Evolutionary conservation across 2,888 invertebrate species (phyloP), one percentile per base, ranked within the genome.

Genomic region (Encarsia formosa): DNA sequence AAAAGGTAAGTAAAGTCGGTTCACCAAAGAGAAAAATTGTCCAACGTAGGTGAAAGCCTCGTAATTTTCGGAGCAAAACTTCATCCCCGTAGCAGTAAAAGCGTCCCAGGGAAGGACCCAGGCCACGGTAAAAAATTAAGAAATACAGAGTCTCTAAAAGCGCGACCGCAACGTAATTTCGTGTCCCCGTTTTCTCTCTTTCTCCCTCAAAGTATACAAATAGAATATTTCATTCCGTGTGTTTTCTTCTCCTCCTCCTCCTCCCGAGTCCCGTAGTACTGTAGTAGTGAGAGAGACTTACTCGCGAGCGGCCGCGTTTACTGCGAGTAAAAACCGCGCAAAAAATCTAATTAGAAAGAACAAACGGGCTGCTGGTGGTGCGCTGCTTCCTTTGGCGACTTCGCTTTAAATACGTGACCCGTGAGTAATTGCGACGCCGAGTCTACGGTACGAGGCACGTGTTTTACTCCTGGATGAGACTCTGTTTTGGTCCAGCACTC

Each of bases 401-500:
- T 4, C 20, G 44, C 42, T 67, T 67, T 61, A 64, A 66, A 66
- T 65, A 66, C 66, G 64, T 64, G 66, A 68, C 63, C 65, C 60
- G 64, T 63, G 63, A 68, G 66, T 68, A 66, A 69, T 69, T 68
- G 59, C 60, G 59, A 58, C n/a, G n/a, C n/a, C n/a, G n/a, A n/a
- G n/a, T n/a, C n/a, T n/a, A n/a, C n/a, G n/a, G n/a, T n/a, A n/a
- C n/a, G n/a, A n/a, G n/a, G n/a, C n/a, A n/a, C n/a, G n/a, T n/a
- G n/a, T n/a, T n/a, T n/a, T n/a, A n/a, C n/a, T n/a, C n/a, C n/a
- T n/a, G n/a, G n/a, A n/a, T n/a, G n/a, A n/a, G n/a, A n/a, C n/a
- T n/a, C n/a, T n/a, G n/a, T n/a, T n/a, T n/a, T n/a, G n/a, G n/a
- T n/a, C n/a, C n/a, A n/a, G n/a, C n/a, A n/a, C n/a, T n/a, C n/a